Percentiles rank a stretch among this genome's conserved stretches.
Evolutionary conservation across 2,888 invertebrate species (phyloP).

Genomic region (Cyaniris semiargus): DNA sequence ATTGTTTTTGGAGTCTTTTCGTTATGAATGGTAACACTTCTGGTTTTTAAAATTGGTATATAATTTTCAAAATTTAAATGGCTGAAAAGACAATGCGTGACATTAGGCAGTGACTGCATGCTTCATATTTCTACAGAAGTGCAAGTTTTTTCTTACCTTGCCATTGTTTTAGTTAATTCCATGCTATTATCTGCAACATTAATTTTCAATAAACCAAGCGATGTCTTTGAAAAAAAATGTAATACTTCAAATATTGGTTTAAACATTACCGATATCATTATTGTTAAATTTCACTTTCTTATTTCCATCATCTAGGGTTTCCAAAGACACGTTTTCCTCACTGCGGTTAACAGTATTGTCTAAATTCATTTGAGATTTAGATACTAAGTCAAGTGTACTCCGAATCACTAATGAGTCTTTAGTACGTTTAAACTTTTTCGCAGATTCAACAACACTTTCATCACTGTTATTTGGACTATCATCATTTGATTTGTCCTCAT

Average conservation of each 20-base stretch:
- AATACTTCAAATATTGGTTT: constrained; percentile 27
- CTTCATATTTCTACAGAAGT: too few relatives aligned
- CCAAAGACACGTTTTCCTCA: constrained; percentile 42
- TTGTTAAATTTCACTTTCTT: constrained; percentile 65
- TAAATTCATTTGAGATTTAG: constrained; percentile 5
- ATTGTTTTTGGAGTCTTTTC: constrained; percentile 39
- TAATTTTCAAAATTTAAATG: neutral
- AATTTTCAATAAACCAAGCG: constrained; percentile 10
- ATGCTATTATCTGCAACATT: constrained; percentile 24
- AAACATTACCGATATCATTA: constrained; percentile 58
- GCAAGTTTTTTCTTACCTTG: neutral
- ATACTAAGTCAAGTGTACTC: neutral
- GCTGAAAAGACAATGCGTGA: neutral
- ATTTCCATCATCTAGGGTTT: constrained; percentile 50
- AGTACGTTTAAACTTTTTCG: neutral
- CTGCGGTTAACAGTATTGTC: constrained; percentile 27
- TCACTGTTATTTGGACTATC: neutral
- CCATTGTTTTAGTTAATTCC: neutral
- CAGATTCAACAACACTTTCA: constrained; percentile 2
- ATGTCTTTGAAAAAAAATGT: neutral
- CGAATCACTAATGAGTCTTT: constrained; percentile 13
- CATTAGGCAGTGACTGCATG: too few relatives aligned
- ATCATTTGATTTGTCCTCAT: neutral
- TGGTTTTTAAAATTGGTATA: constrained; percentile 6
- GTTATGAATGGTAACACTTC: constrained; percentile 10